Evolutionary conservation across 2,113 vertebrate species (phyloP), one percentile per base, ranked within the genome.

Genomic region (Pygoscelis adeliae): DNA sequence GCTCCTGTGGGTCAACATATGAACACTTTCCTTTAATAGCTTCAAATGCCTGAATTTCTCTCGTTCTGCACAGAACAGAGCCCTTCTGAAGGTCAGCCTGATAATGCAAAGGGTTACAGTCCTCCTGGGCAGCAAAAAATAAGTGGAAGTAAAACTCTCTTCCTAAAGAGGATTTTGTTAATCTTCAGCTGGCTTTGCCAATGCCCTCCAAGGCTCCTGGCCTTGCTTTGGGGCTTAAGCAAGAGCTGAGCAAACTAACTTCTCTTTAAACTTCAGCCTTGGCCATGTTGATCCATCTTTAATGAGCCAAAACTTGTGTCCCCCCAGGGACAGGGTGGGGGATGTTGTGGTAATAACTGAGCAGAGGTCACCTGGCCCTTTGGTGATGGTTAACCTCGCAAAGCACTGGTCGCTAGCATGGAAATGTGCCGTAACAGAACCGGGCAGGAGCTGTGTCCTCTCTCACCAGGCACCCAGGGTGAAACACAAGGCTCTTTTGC

Each of bases 91-190:
- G 97, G 93, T 93, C 78, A 73, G 49, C 32, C 58, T 88, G 90
- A 73, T 95, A 32, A 3, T 59, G 58, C 63, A 61, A 69, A 36
- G 82, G 82, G 95, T 93, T 93, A 65, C 36, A 72, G 90, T 72
- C 70, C 70, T 97, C 61, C 78, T 86, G 82, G 80, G 70, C 13
- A 23, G 74, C 66, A 90, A 85, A 76, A 93, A 95, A 46, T 93
- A 89, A 80, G 66, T 83, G 96, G 74, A 94, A 97, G 93, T 85
- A 93, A 95, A 96, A 97, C 90, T 93, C 81, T 49, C 90, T 77
- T 72, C 56, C 78, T 80, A 97, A 97, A 97, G 96, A 96, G 96
- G 97, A 97, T 97, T 97, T 93, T 52, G 50, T 38, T 97, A 97
- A 97, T 96, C 97, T 97, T 67, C 62, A 55, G 40, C 78, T 92